A percentile compares a stretch with the other conserved stretches of the same genome.
Evolutionary conservation across 2,888 invertebrate genomes (phyloP).

Genomic region (Drosophila rellima): DNA sequence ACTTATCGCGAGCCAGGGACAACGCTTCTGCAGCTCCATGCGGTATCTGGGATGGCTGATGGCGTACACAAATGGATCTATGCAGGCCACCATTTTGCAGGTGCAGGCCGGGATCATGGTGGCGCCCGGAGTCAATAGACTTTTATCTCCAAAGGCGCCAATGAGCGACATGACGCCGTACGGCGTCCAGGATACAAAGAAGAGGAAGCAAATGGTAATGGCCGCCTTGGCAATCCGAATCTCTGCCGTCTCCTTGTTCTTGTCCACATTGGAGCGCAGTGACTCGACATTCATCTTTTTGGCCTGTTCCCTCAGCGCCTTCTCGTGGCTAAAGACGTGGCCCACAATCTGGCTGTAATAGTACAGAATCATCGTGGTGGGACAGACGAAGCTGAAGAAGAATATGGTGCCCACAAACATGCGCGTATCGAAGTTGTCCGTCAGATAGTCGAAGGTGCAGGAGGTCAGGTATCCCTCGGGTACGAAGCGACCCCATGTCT

Average conservation of each 20-base stretch:
- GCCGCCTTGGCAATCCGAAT: slow-evolving; percentile 95
- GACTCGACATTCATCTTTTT: slow-evolving; percentile 74
- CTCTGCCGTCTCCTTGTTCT: slow-evolving; percentile 88
- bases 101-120: slow-evolving; percentile 95
- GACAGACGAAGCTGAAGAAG: slow-evolving; percentile 91
- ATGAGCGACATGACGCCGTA: slow-evolving; percentile 94
- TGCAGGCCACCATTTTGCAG: slow-evolving; percentile 95
- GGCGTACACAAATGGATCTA: slow-evolving; percentile 96
- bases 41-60: slow-evolving; percentile 96
- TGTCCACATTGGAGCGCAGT: slow-evolving; percentile 68
- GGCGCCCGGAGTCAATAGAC: slow-evolving; percentile 89
- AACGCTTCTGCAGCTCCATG: slow-evolving; percentile 91
- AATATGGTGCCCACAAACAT: slow-evolving; percentile 92
- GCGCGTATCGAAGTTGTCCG: slow-evolving; percentile 91
- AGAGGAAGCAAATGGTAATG: slow-evolving; percentile 94
- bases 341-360: slow-evolving; percentile 95
- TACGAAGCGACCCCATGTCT: slow-evolving; percentile 94
- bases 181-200: slow-evolving; percentile 95
- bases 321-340: slow-evolving; percentile 94
- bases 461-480: slow-evolving; percentile 97
- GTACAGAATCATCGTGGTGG: slow-evolving; percentile 91
- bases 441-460: slow-evolving; percentile 93
- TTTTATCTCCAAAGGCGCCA: slow-evolving; percentile 92
- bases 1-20: slow-evolving; percentile 91
- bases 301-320: slow-evolving; percentile 87